A percentile compares a stretch with the other conserved stretches of the same genome.
phyloP scores from a whole-genome alignment of 2,888 invertebrate species.

The Eulithis prunata region DNA sequence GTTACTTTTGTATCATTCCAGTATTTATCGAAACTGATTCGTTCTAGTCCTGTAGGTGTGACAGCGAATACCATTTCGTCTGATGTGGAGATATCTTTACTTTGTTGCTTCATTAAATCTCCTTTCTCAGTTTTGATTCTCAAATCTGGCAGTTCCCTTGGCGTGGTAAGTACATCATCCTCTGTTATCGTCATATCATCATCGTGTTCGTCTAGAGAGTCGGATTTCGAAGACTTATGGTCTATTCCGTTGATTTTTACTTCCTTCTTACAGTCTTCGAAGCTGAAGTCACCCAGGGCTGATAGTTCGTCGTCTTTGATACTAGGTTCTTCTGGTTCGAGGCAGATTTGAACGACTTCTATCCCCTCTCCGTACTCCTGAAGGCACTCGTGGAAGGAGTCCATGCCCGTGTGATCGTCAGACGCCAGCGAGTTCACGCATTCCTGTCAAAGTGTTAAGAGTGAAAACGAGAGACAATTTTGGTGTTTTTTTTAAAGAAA shows the following conservation, averaged over 20 bases:
- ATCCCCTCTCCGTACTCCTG: conserved; percentile 87
- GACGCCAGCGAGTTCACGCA: conserved; percentile 83
- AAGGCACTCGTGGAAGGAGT: conserved; percentile 87
- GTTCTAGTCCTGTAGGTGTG: conserved; percentile 78
- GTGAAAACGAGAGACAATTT: not conserved
- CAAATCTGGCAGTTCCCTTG: conserved; percentile 68
- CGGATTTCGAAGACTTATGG: conserved; percentile 72
- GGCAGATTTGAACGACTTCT: conserved; percentile 86
- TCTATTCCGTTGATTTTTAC: conserved; percentile 64
- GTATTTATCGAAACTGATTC: conserved; percentile 80
- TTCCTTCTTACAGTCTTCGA: conserved; percentile 69
- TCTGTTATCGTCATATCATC: conserved; percentile 81
- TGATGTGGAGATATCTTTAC: conserved; percentile 80
- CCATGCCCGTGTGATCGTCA: conserved; percentile 86
- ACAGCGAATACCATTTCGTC: conserved; percentile 83
- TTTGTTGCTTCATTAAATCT: conserved; percentile 74
- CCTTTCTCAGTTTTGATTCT: conserved; percentile 63
- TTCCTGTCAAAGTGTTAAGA: conserved; percentile 62
- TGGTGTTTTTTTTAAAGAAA: too few species aligned
- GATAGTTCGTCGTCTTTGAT: conserved; percentile 81
- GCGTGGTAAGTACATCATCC: conserved; percentile 70
- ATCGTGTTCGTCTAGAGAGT: conserved; percentile 74
- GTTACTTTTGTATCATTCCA: conserved; percentile 70
- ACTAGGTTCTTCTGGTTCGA: conserved; percentile 84
- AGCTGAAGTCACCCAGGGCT: conserved; percentile 73